Evolutionary conservation across 2,797 vertebrate species (phyloP).

Genomic region (Typhlichthys eigenmanni): DNA sequence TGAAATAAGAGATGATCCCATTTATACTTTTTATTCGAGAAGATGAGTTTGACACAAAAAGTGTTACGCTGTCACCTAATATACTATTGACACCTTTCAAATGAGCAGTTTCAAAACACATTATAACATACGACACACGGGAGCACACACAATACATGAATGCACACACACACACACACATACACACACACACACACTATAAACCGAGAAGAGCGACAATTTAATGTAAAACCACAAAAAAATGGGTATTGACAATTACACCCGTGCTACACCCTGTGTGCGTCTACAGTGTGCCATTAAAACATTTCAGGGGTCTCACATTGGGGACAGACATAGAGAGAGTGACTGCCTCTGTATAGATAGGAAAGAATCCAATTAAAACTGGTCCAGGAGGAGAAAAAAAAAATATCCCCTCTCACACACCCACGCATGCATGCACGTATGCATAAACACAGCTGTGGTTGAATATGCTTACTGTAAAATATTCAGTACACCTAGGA

Average conservation of each 20-base stretch:
- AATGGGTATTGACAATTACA: slow-evolving; percentile 5
- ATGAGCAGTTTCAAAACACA: no score
- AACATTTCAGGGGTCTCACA: slow-evolving; percentile 48
- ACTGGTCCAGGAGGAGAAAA: slow-evolving; percentile 35
- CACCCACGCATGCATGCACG: neutral
- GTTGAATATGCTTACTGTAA: neutral
- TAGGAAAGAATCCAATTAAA: slow-evolving; percentile 52
- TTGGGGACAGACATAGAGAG: slow-evolving; percentile 19
- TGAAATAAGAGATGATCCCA: slow-evolving; percentile 36
- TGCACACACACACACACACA: neutral
- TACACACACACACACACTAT: neutral
- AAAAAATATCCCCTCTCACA: slow-evolving; percentile 23
- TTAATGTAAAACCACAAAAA: slow-evolving; percentile 8
- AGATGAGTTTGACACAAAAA: no score
- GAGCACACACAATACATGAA: neutral
- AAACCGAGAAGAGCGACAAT: slow-evolving; percentile 1
- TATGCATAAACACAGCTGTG: neutral
- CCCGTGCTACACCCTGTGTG: neutral
- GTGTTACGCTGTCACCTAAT: no score
- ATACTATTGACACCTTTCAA: no score
- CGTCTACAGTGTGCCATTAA: slow-evolving; percentile 40
- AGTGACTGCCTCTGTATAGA: slow-evolving; percentile 23
- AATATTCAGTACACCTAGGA: slow-evolving; percentile 4
- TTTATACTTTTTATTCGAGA: slow-evolving; percentile 43
- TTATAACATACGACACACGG: no score